A percentile compares a stretch with the other conserved stretches of the same genome.
Conservation (phyloP, 2,888 invertebrate species). For the Polietes domitor region DNA sequence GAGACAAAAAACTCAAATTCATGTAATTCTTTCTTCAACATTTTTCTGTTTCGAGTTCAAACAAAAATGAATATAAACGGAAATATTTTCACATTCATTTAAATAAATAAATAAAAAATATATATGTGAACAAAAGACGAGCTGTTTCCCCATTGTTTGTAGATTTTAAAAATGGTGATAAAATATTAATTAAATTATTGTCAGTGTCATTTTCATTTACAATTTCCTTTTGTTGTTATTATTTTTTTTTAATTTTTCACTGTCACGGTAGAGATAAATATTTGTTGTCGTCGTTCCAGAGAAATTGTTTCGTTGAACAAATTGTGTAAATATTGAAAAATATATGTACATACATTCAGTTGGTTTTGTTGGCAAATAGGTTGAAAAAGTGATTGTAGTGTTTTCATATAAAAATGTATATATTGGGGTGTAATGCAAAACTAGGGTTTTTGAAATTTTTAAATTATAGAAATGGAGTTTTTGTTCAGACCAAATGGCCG, state of each 20-base stretch:
- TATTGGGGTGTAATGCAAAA: too few species aligned
- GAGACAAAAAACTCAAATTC: background rate
- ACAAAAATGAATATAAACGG: background rate
- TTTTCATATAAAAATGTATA: too few species aligned
- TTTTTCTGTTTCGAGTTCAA: background rate
- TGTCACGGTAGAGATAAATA: slow-evolving; percentile 6
- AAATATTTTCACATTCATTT: background rate
- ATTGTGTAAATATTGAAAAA: too few species aligned
- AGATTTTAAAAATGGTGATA: background rate
- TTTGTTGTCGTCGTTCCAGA: background rate
- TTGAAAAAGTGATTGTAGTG: too few species aligned
- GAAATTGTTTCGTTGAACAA: too few species aligned
- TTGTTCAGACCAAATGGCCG: too few species aligned
- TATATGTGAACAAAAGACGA: background rate
- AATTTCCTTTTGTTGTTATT: background rate
- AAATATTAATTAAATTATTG: slow-evolving; percentile 17
- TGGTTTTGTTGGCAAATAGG: too few species aligned
- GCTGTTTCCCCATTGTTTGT: background rate
- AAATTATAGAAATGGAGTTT: too few species aligned
- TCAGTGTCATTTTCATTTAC: slow-evolving; percentile 6
- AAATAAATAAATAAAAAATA: background rate
- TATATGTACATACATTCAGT: too few species aligned
- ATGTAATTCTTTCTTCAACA: background rate
- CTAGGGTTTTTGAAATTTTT: too few species aligned
- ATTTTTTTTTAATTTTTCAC: background rate